Percentiles rank a stretch among this genome's conserved stretches.
phyloP scores from a whole-genome alignment of 2,797 vertebrate genomes.

The Coendou prehensilis region DNA sequence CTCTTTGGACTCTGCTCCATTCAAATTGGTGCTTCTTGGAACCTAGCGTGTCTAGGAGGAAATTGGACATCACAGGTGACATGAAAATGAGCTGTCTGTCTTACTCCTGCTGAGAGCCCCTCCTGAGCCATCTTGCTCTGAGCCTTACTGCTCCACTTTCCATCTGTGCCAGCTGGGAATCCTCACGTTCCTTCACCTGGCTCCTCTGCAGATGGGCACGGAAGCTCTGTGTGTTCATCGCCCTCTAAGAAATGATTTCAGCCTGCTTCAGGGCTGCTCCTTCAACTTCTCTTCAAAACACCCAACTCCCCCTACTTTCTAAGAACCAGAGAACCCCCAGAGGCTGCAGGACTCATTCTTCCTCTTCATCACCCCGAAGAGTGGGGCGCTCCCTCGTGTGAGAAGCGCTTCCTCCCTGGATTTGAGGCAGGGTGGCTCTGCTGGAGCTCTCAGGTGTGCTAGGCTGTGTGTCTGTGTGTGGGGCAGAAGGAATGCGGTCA shows the following conservation, averaged over 20 bases:
- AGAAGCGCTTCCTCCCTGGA: no score
- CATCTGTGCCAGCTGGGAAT: not conserved
- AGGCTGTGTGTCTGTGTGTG: fast-evolving
- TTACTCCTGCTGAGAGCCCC: fast-evolving
- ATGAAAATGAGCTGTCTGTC: fast-evolving
- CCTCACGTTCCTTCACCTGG: fast-evolving
- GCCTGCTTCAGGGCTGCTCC: not conserved
- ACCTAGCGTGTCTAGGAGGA: not conserved
- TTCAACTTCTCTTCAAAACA: not conserved
- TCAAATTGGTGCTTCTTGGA: fast-evolving
- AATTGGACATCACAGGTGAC: not conserved
- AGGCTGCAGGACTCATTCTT: fast-evolving
- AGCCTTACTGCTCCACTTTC: no score
- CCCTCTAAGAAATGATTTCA: fast-evolving
- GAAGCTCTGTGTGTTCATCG: not conserved
- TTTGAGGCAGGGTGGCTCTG: fast-evolving
- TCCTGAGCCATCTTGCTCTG: not conserved
- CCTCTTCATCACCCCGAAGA: fast-evolving
- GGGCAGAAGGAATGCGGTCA: fast-evolving
- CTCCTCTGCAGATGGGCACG: not conserved
- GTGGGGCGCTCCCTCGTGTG: fast-evolving
- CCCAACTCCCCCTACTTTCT: not conserved
- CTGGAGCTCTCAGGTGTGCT: no score
- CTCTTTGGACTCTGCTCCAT: not conserved
- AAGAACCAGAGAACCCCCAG: fast-evolving